These are phyloP conservation scores for Mirounga angustirostris DNA, from an alignment of 2,113 vertebrate genomes.

Conservation along the genomic window DNA sequence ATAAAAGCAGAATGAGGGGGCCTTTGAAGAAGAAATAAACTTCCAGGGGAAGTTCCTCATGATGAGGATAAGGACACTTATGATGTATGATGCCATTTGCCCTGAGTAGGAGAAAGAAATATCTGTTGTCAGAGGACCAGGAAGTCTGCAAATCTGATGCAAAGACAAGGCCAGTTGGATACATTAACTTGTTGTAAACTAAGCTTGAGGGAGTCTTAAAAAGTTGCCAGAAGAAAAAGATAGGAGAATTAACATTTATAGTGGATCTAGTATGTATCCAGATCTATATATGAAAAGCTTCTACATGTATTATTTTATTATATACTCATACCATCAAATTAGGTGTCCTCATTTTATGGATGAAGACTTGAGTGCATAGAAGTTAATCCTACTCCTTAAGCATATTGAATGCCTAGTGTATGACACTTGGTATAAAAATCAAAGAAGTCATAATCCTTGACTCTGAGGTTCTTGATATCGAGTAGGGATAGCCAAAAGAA, in stretches of 20 bases:
- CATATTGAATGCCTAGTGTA: not conserved
- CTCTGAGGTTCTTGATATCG: not conserved
- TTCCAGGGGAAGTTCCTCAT: not conserved
- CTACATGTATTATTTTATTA: not conserved
- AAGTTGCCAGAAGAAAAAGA: not conserved
- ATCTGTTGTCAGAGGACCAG: not conserved
- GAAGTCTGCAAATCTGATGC: not conserved
- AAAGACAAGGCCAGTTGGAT: not conserved
- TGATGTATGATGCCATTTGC: too few species aligned
- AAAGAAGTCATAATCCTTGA: too few species aligned
- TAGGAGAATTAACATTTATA: not conserved
- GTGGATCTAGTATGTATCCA: not conserved
- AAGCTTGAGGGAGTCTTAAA: not conserved
- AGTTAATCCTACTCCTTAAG: not conserved
- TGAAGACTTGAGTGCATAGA: not conserved
- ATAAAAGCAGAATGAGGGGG: not conserved
- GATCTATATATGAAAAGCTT: not conserved
- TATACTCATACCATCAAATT: not conserved
- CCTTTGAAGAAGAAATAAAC: not conserved
- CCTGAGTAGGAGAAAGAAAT: not conserved
- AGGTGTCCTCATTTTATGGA: not conserved
- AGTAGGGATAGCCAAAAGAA: fast-evolving
- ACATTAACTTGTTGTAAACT: not conserved
- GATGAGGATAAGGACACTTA: too few species aligned
- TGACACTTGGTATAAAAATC: too few species aligned